Base-by-base conservation (phyloP, 2,888 invertebrate species). In the Terebella lapidaria region DNA sequence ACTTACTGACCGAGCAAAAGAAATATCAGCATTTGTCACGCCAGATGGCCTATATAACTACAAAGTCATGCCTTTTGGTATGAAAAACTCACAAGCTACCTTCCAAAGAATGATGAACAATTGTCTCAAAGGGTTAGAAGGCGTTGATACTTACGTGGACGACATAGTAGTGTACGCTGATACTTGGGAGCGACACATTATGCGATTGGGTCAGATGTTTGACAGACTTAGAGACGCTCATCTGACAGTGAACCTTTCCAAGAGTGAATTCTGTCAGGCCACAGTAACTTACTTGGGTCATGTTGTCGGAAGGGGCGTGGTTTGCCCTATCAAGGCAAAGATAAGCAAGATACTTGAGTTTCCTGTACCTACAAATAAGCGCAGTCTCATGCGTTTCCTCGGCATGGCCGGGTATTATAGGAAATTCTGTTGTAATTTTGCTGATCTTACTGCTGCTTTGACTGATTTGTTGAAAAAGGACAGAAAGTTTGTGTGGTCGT, bases 401-500 rank as follows among this genome's bases (percentile, higher is more conserved):
- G 42, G 42, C 42, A 35, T 35, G 42, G 42, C 42, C 42, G n/a
- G 42, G 10, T 35, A 35, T 35, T 35, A 10, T 35, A n/a, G 42
- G n/a, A 35, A 35, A n/a, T 35, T 35, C 10, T 35, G 42, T 35
- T 15, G n/a, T 10, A 35, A 35, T 35, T 35, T 35, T 15, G 10
- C 42, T 10, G n/a, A 10, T 15, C 10, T 35, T 35, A 35, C 42
- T 35, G 42, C 42, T 15, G 10, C 42, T 35, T 10, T 35, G 42
- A 35, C n/a, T n/a, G n/a, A n/a, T n/a, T n/a, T n/a, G n/a, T n/a
- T n/a, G n/a, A n/a, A n/a, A n/a, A n/a, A 5, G 28, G 54, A 24
- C 59, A 59, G 3, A 28, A 61, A 35, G 60, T 61, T 15, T 20
- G 4, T 5, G 59, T 59, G 4, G n/a, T 46, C 5, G 35, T 61